A percentile compares a stretch with the other conserved stretches of the same genome.
Evolutionary conservation across 2,797 vertebrate species (phyloP).

Genomic region (Mionectes olivaceus): DNA sequence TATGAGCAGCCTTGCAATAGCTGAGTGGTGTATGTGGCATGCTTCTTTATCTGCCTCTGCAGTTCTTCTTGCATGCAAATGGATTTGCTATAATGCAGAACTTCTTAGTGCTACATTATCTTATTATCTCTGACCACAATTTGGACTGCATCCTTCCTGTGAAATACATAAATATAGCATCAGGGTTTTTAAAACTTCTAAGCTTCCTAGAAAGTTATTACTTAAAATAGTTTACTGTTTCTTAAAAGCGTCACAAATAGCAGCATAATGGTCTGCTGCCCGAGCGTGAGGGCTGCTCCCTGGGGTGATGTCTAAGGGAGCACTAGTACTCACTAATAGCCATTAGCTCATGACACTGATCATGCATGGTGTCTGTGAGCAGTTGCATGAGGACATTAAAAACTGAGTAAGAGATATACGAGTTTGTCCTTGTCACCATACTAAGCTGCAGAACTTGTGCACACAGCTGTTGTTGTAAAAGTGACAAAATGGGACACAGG

Average conservation of each 20-base stretch:
- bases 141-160: not conserved
- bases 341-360: not conserved
- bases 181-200: not conserved
- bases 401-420: not conserved
- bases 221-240: not conserved
- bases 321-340: not conserved
- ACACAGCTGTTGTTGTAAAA: not conserved
- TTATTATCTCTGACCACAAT: not conserved
- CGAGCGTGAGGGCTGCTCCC: rapidly evolving
- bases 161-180: not conserved
- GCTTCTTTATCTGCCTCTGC: not conserved
- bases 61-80: not conserved
- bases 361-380: not conserved
- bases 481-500: not conserved
- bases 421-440: not conserved
- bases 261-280: not conserved
- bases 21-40: not conserved
- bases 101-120: not conserved
- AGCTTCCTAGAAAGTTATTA: not conserved
- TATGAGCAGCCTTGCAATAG: not conserved
- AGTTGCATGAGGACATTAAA: not conserved
- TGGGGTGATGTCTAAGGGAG: not conserved
- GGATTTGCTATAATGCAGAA: not conserved
- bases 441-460: not conserved
- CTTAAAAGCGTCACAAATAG: not conserved